Evolutionary conservation across 2,888 invertebrate species (phyloP), one percentile per base, ranked within the genome.

Genomic region (Nematopogon swammerdamellus): DNA sequence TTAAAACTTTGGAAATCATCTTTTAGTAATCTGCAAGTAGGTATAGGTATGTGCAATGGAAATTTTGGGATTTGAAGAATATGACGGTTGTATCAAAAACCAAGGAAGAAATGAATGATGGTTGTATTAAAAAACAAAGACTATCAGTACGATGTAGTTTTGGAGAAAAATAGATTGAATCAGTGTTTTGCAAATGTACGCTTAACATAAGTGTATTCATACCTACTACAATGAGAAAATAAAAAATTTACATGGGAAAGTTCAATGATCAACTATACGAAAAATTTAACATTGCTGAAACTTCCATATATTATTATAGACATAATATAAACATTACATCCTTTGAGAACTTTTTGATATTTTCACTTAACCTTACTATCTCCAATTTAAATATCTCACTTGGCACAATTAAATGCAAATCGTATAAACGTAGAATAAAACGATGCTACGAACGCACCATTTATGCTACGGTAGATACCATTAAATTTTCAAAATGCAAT

Each of bases 291-390:
- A 10, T 72, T 72, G 71, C 67, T 70, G 70, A 69, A 72, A 75
- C 74, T 76, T 76, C 73, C 74, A 75, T 74, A 76, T 74, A 76
- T 76, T 74, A 71, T 70, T 68, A n/a, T 25, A 4, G 76, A 75
- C 73, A 75, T 72, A 74, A 67, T 72, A 74, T 68, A 72, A 70
- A 46, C 36, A 51, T 49, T 48, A 29, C n/a, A n/a, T n/a, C n/a
- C n/a, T n/a, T n/a, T 8, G 8, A 25, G 4, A 25, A 68, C 69
- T 72, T n/a, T n/a, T n/a, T n/a, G n/a, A 71, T 73, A 75, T 72
- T 65, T 72, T 69, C 76, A 79, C 74, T 77, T 77, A 75, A 75
- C 69, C 75, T 79, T 77, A 76, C 8, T 72, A 67, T 65, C 72
- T 68, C 70, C 73, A 70, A 59, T 70, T 68, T 72, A 53, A 73